Evolutionary conservation across 2,888 invertebrate species (phyloP).

Genomic region (Drosophila niveifrons): DNA sequence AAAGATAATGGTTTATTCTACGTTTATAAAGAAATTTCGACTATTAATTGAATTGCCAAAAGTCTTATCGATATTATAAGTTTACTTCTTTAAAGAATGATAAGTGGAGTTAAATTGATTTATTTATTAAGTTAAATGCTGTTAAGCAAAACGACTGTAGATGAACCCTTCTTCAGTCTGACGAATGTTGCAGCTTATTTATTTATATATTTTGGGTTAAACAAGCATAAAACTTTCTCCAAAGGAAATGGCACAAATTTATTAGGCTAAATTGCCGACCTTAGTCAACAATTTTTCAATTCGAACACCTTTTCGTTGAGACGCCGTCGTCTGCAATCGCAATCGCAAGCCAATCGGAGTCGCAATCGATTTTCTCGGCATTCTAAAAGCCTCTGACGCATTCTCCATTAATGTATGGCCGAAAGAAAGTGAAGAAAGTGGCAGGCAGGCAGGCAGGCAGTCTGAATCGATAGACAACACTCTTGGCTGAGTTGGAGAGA

Average conservation of each 20-base stretch:
- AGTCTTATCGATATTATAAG: too few relatives aligned
- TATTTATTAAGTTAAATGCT: not conserved
- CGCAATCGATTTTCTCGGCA: slow-evolving; percentile 14
- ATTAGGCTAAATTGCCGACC: slow-evolving; percentile 28
- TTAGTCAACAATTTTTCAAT: slow-evolving; percentile 32
- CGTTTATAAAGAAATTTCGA: too few relatives aligned
- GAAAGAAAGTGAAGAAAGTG: not conserved
- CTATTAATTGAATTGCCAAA: not conserved
- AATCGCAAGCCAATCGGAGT: slow-evolving; percentile 3
- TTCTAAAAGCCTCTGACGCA: slow-evolving; percentile 8
- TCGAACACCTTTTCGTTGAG: slow-evolving; percentile 2
- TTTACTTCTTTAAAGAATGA: too few relatives aligned
- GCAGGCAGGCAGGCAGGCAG: slow-evolving; percentile 6
- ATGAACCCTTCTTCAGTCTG: not conserved
- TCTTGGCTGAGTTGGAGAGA: not conserved
- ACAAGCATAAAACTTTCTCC: slow-evolving; percentile 1
- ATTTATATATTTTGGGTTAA: slow-evolving; percentile 5
- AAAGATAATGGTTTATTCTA: not conserved
- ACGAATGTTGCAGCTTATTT: not conserved
- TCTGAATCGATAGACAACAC: slow-evolving; percentile 1
- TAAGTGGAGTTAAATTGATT: too few relatives aligned
- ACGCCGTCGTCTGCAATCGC: not conserved
- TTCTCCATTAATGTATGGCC: slow-evolving; percentile 36
- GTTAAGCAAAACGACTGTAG: not conserved
- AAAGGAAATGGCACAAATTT: slow-evolving; percentile 7